These are phyloP conservation scores for Hypena proboscidalis DNA, from an alignment of 2,888 invertebrate species.

Conservation along the genomic window DNA sequence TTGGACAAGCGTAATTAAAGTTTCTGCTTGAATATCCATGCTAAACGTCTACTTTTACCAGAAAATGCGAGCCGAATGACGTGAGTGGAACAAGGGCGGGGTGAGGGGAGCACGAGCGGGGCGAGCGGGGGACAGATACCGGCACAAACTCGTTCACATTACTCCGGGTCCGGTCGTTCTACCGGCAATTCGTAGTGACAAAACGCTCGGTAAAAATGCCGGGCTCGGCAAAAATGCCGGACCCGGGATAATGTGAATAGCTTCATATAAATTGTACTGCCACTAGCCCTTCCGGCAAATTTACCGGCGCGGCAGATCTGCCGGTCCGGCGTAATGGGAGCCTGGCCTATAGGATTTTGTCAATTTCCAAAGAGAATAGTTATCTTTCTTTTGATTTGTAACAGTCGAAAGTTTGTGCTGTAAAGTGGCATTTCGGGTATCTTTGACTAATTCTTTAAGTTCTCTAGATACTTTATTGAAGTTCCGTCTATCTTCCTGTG, in stretches of 20 bases:
- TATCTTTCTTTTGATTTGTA: too few species aligned
- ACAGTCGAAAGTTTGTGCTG: too few species aligned
- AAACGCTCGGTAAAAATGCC: conserved; percentile 39
- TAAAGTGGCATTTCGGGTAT: too few species aligned
- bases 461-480: background rate
- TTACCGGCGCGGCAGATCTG: conserved; percentile 21
- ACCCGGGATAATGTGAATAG: conserved; percentile 40
- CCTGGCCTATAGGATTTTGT: conserved; percentile 5
- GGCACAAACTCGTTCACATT: conserved; percentile 29
- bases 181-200: conserved; percentile 39
- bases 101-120: conserved; percentile 14
- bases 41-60: too few species aligned
- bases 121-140: conserved; percentile 29
- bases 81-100: conserved; percentile 30
- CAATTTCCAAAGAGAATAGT: background rate
- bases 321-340: conserved; percentile 27
- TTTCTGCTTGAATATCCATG: too few species aligned
- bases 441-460: too few species aligned
- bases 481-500: background rate
- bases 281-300: conserved; percentile 32
- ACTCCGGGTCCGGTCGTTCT: conserved; percentile 26
- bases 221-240: conserved; percentile 35
- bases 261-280: conserved; percentile 37
- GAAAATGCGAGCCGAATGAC: conserved; percentile 29
- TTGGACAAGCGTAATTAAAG: conserved; percentile 41